Evolutionary conservation across 2,113 vertebrate species (phyloP).

Genomic region (Noctilio leporinus): DNA sequence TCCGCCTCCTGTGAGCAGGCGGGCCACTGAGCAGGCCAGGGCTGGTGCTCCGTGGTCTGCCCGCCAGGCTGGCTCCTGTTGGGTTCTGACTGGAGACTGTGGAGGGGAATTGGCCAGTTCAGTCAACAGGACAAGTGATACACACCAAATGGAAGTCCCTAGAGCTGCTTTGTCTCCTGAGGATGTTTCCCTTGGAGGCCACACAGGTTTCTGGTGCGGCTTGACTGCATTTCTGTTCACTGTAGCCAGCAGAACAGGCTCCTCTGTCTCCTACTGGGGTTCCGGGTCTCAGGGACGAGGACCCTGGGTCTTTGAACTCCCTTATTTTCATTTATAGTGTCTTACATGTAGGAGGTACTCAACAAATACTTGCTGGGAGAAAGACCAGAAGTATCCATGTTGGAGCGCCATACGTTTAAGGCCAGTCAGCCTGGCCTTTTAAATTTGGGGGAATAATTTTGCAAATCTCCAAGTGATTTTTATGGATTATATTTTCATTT

Average conservation of each 20-base stretch:
- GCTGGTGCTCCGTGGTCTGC: neutral
- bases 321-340: neutral
- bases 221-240: neutral
- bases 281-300: neutral
- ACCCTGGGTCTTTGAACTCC: neutral
- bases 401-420: neutral
- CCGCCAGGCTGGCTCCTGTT: neutral
- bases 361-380: neutral
- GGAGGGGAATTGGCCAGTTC: neutral
- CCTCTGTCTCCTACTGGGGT: neutral
- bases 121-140: neutral
- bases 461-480: neutral
- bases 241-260: neutral
- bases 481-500: accelerated
- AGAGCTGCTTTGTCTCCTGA: neutral
- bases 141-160: accelerated
- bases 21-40: neutral
- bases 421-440: neutral
- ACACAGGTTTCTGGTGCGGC: neutral
- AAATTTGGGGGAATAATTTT: neutral
- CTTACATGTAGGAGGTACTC: neutral
- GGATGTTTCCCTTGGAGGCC: neutral
- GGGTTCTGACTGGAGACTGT: neutral
- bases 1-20: neutral
- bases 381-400: neutral